phyloP scores from a whole-genome alignment of 1,140 invertebrate species.

The Zaprionus tsacasi region DNA sequence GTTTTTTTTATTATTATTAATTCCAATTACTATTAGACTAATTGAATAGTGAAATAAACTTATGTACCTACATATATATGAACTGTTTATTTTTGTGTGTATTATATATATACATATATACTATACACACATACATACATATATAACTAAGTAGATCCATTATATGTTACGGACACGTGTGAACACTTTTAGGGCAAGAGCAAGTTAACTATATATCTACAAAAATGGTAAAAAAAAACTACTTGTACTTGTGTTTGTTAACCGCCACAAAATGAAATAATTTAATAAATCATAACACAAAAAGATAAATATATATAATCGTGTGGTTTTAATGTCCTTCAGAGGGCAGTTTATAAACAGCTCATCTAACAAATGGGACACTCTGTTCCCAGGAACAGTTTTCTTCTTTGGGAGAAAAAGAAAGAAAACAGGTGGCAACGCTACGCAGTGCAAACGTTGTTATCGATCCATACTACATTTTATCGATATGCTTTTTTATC shows the following conservation, averaged over 20 bases:
- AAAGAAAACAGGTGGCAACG: background rate
- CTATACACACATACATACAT: constrained; percentile 8
- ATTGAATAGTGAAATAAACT: constrained; percentile 74
- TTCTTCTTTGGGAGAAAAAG: background rate
- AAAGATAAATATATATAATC: constrained; percentile 5
- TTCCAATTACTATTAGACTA: constrained; percentile 68
- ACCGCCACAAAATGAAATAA: constrained; percentile 35
- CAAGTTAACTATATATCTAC: constrained; percentile 31
- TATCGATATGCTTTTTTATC: constrained; percentile 4
- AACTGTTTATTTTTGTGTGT: constrained; percentile 37
- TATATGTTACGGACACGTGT: constrained; percentile 46
- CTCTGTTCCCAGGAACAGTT: constrained; percentile 10
- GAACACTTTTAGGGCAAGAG: constrained; percentile 42
- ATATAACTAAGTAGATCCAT: constrained; percentile 44
- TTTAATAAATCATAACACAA: constrained; percentile 42
- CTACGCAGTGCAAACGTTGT: background rate
- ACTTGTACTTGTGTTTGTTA: constrained; percentile 43
- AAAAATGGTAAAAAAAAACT: constrained; percentile 25
- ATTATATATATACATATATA: constrained; percentile 18
- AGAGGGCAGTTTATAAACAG: background rate
- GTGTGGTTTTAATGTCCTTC: constrained; percentile 1
- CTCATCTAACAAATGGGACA: background rate
- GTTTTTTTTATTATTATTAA: constrained; percentile 49
- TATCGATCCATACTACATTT: constrained; percentile 1
- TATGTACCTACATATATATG: constrained; percentile 74